Evolutionary conservation across 2,113 vertebrate species (phyloP).

Genomic region (Pseudopodoces humilis): DNA sequence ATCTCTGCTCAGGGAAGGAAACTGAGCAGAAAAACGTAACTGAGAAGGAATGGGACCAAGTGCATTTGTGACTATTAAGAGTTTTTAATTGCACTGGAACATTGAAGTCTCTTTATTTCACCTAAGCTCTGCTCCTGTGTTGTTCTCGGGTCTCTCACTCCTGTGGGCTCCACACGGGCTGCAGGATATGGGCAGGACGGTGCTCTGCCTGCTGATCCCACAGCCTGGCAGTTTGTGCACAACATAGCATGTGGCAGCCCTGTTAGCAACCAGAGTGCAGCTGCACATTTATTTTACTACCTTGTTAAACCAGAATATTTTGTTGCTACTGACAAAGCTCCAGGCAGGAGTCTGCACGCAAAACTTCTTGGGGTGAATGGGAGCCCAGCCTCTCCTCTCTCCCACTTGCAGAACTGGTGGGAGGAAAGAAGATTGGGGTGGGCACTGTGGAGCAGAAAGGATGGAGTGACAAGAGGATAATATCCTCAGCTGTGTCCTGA

Average conservation of each 20-base stretch:
- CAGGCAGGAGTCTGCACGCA: neutral
- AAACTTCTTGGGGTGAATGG: neutral
- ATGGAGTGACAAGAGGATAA: neutral
- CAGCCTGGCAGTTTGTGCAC: neutral
- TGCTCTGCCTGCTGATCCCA: neutral
- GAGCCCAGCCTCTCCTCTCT: neutral
- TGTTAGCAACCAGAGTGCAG: neutral
- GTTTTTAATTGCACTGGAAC: neutral
- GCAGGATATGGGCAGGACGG: neutral
- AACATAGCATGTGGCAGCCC: neutral
- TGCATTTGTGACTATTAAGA: neutral
- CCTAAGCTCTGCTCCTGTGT: neutral
- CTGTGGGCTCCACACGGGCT: neutral
- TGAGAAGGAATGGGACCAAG: neutral
- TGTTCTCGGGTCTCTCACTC: neutral
- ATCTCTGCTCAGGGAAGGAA: neutral
- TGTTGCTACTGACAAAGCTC: neutral
- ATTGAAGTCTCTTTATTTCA: neutral
- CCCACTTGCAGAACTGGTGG: neutral
- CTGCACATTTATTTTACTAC: neutral
- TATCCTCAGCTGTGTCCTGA: neutral
- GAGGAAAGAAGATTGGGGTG: neutral
- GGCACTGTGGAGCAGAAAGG: neutral
- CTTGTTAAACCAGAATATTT: conserved; percentile 7
- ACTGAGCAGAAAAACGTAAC: neutral